Base-by-base conservation (phyloP, 1,140 invertebrate genomes). In the Pogonus chalceus region DNA sequence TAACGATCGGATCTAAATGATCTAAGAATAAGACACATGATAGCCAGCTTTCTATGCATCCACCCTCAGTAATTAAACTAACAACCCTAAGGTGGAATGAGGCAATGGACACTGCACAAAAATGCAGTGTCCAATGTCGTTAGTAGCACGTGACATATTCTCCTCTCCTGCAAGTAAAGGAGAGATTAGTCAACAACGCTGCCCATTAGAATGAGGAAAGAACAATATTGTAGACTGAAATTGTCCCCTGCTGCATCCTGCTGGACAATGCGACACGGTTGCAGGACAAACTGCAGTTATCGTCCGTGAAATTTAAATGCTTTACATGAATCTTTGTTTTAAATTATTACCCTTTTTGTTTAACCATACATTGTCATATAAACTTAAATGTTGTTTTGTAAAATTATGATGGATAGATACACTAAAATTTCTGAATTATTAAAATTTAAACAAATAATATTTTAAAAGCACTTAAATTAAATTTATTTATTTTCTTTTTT, bases 61-160 rank as follows among this genome's bases (percentile, higher is more conserved):
- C 58, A 60, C 62, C 60, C 62, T 58, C 56, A 58, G 63, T 63
- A 64, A 63, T 64, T 64, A 64, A 64, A 64, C 63, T 64, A 64
- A 63, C 61, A 63, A 63, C 61, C 58, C 62, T 58, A 46, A 59
- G 60, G 60, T 59, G 62, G 59, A 62, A n/a, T n/a, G n/a, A n/a
- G n/a, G n/a, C 60, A 46, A 2, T 46, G 35, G 43, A 51, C 9
- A 2, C 24, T 21, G 22, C 39, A 62, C 56, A 59, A 63, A 63
- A 65, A 63, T 62, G 58, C 57, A 58, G 59, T 57, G 51, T 22
- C 46, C 35, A 35, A 26, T 56, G 49, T 49, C 37, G 54, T 55
- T 49, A 52, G 55, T 50, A 39, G 51, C 39, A 58, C 51, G 52
- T 47, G 51, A 54, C 48, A 24, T 24, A 50, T 24, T 24, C 48